These are phyloP conservation scores for Calameuta idolon DNA, from an alignment of 2,888 invertebrate genomes.

Conservation along the genomic window DNA sequence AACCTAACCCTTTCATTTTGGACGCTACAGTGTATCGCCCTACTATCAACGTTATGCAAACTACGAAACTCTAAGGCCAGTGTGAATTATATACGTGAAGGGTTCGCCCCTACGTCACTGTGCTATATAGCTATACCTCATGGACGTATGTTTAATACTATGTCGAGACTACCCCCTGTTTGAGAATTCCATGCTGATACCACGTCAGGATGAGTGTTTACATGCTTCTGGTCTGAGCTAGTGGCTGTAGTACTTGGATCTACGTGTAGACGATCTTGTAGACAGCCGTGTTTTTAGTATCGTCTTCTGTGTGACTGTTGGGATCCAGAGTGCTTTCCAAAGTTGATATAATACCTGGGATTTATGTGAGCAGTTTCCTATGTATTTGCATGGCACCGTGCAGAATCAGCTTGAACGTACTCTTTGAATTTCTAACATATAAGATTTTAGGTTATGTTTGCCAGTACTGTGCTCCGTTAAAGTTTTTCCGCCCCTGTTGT, in stretches of 20 bases:
- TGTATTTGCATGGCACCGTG: neutral
- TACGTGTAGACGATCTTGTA: neutral
- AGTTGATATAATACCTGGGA: neutral
- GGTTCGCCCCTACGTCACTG: neutral
- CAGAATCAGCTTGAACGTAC: neutral
- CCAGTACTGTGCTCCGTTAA: neutral
- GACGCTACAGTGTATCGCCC: neutral
- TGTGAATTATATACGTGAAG: neutral
- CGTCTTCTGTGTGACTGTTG: neutral
- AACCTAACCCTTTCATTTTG: neutral
- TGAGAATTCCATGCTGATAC: neutral
- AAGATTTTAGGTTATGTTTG: neutral
- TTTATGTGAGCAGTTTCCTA: neutral
- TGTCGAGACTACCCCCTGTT: neutral
- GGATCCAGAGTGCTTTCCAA: neutral
- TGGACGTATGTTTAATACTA: neutral
- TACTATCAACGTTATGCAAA: neutral
- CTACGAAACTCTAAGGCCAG: neutral
- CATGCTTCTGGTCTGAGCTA: neutral
- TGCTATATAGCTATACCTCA: neutral
- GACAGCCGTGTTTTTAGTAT: neutral
- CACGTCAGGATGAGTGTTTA: neutral
- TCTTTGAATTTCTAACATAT: neutral
- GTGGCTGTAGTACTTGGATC: neutral
- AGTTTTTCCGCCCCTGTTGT: neutral